phyloP scores from a whole-genome alignment of 1,140 invertebrate genomes.

The Cardiocondyla obscurior region DNA sequence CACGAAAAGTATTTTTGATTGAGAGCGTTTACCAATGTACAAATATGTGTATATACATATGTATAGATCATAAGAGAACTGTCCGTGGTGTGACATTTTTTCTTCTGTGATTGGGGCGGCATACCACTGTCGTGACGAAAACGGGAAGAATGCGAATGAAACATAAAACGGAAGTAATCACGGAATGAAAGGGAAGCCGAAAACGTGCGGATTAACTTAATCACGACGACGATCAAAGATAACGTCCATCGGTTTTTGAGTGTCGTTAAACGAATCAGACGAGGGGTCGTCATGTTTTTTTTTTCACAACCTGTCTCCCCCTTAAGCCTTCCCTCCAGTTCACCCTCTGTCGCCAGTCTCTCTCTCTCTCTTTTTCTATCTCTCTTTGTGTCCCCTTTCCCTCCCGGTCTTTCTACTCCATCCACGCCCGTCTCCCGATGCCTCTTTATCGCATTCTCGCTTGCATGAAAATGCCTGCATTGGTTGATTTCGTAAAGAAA shows the following conservation, averaged over 20 bases:
- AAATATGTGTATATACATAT: slow-evolving; percentile 43
- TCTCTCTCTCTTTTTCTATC: too few species aligned
- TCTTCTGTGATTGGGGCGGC: slow-evolving; percentile 88
- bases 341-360: background rate
- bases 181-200: slow-evolving; percentile 43
- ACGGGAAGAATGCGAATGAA: slow-evolving; percentile 65
- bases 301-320: slow-evolving; percentile 49
- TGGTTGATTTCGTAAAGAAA: slow-evolving; percentile 82
- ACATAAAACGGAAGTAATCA: slow-evolving; percentile 44
- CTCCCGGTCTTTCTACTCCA: slow-evolving; percentile 31
- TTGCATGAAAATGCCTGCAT: slow-evolving; percentile 83
- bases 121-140: slow-evolving; percentile 83
- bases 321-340: background rate
- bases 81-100: slow-evolving; percentile 88
- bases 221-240: slow-evolving; percentile 55
- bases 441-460: slow-evolving; percentile 79
- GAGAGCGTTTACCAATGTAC: slow-evolving; percentile 73
- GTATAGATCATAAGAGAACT: slow-evolving; percentile 76
- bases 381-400: slow-evolving; percentile 23
- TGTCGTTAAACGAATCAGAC: slow-evolving; percentile 83
- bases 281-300: slow-evolving; percentile 80
- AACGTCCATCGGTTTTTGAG: slow-evolving; percentile 86
- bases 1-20: slow-evolving; percentile 72
- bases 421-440: slow-evolving; percentile 56
- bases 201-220: slow-evolving; percentile 53